These are phyloP conservation scores for Cordilura impudica DNA, from an alignment of 2,888 invertebrate species.

Conservation along the genomic window DNA sequence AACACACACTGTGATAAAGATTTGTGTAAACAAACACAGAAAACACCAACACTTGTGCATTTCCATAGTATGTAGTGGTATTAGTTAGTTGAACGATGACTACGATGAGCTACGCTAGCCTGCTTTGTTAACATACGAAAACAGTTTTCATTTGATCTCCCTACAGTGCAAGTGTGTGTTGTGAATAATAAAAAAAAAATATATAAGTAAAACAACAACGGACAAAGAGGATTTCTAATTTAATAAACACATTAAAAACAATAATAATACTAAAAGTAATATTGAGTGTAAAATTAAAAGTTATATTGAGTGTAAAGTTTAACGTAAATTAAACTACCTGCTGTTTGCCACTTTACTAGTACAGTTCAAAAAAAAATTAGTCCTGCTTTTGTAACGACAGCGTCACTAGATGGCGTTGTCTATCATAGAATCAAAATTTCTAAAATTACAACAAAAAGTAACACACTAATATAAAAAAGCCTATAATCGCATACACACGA, in stretches of 20 bases:
- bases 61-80: conserved; percentile 17
- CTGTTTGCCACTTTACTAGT: background rate
- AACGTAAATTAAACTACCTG: background rate
- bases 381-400: background rate
- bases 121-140: conserved; percentile 53
- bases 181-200: conserved; percentile 6
- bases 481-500: conserved; percentile 25
- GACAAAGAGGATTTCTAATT: conserved; percentile 24
- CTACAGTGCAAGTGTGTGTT: conserved; percentile 62
- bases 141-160: conserved; percentile 62
- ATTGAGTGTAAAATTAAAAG: background rate
- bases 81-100: conserved; percentile 45
- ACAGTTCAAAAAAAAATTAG: background rate
- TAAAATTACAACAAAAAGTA: background rate
- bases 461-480: conserved; percentile 38
- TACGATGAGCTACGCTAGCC: conserved; percentile 50
- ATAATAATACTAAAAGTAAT: background rate
- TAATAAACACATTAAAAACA: background rate
- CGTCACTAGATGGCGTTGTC: conserved; percentile 39
- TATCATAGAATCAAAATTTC: conserved; percentile 6
- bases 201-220: conserved; percentile 35
- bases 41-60: conserved; percentile 22
- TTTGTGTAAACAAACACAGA: conserved; percentile 2
- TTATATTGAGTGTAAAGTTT: background rate
- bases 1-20: conserved; percentile 7